Base-by-base conservation (phyloP, 2,113 vertebrate genomes). In the Protomyctophum bolini region DNA sequence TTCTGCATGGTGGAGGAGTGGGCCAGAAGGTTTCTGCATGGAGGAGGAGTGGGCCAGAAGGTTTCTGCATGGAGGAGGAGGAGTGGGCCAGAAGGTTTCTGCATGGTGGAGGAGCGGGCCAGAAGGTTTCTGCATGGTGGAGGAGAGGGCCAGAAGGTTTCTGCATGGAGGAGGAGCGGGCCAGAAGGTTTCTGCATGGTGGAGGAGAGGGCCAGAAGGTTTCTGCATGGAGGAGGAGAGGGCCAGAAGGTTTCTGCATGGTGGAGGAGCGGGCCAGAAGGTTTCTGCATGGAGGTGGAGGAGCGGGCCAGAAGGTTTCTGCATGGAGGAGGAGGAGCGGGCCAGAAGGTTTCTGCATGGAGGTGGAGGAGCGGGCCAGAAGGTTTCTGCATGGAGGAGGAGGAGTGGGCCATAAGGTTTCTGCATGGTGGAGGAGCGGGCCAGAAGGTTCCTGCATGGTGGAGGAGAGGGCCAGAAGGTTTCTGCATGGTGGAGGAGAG, bases 141-240 rank as follows among this genome's bases (percentile, higher is more conserved):
- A 66, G 45, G 9, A 10, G 54, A 80, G 68, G 68, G 72, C 66
- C 68, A 70, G 68, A 83, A 21, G 21, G 21, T 59, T 51, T 48
- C 64, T 54, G 21, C 21, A 21, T 21, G 21, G 21, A n/a, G n/a
- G 45, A 66, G 45, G 9, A 10, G 54, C 78, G 68, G 68, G 72
- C 66, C 68, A 70, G 68, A 83, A 21, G 21, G 21, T 59, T 51
- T 48, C 64, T 54, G 21, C 21, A 21, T 21, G 21, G 21, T n/a
- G n/a, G 45, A 66, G 45, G 9, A 10, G 54, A 80, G 68, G 68
- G 72, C 66, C 68, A 70, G 68, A 83, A 21, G 21, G n/a, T n/a
- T n/a, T n/a, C n/a, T n/a, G n/a, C n/a, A n/a, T n/a, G n/a, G n/a
- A n/a, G n/a, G n/a, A n/a, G n/a, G n/a, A n/a, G n/a, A n/a, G n/a